These are phyloP conservation scores for Neria commutata DNA, from an alignment of 2,888 invertebrate genomes.

Conservation along the genomic window DNA sequence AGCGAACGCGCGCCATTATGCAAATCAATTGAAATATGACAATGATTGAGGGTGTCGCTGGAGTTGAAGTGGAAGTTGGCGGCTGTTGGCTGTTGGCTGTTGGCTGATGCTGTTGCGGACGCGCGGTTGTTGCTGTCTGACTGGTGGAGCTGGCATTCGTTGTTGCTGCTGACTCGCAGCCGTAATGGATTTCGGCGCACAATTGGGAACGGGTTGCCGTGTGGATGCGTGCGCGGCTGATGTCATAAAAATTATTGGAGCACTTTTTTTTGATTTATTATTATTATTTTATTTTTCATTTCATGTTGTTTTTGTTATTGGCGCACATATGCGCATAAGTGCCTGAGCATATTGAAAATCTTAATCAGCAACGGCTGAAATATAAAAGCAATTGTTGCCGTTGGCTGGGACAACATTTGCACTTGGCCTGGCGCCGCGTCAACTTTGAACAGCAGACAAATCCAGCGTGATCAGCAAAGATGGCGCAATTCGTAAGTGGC, in stretches of 20 bases:
- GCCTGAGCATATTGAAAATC: not conserved
- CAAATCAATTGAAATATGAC: conserved; percentile 1
- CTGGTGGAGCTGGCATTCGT: not conserved
- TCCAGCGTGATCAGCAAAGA: too few species aligned
- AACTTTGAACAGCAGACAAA: too few species aligned
- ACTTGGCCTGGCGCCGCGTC: not conserved
- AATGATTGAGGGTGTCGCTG: conserved; percentile 2
- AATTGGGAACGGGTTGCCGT: not conserved
- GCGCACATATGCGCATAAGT: not conserved
- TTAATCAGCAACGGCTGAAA: not conserved
- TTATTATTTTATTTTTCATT: not conserved
- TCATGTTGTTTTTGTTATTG: not conserved
- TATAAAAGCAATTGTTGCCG: not conserved
- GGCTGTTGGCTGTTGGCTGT: not conserved
- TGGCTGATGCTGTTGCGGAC: not conserved
- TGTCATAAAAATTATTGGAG: not conserved
- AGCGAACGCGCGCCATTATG: not conserved
- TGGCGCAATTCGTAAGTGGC: too few species aligned
- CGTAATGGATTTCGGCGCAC: too few species aligned
- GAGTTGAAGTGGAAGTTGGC: too few species aligned
- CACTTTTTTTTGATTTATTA: not conserved
- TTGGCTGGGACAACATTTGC: not conserved
- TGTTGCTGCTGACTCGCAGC: too few species aligned
- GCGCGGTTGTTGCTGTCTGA: not conserved
- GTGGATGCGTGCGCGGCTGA: not conserved